Base-by-base conservation (phyloP, 1,140 invertebrate species). In the Cyclargus thomasi region DNA sequence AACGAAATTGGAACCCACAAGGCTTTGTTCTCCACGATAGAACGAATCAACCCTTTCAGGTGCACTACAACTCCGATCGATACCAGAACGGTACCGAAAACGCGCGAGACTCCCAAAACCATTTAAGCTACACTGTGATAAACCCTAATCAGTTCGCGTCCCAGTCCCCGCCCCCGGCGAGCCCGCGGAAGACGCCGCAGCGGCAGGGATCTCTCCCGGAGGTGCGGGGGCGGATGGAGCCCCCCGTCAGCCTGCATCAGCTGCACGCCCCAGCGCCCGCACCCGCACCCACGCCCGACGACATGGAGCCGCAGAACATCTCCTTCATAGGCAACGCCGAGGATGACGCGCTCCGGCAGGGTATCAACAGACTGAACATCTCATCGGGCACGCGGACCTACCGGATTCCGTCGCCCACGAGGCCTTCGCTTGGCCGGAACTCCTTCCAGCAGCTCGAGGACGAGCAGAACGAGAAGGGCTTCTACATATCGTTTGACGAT, bases 401-500 rank as follows among this genome's bases (percentile, higher is more conserved):
- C 82, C 93, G 96, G 83, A 96, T 97, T 88, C 95, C 95, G 18
- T 97, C 95, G 36, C 94, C 96, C 70, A 95, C 95, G 47, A 91
- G 95, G 75, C 94, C 94, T n/a, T 92, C 93, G 66, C 92, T 95
- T 70, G 92, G 93, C 57, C 90, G 94, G 65, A 94, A 94, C 83
- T 95, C 95, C 39, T 95, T 96, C 91, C 94, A 95, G 83, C 93
- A 93, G 17, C 57, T 79, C 16, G 88, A 90, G 11, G 87, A 92
- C 57, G 70, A 72, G 5, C 47, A 86, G n/a, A 93, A 92, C 72
- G 95, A 97, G 84, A 96, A 97, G 90, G 97, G 97, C n/a, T 99
- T 99, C 90, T 98, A 98, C 84, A 97, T 98, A 80, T 96, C 96
- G 21, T 97, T 98, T 83, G 97, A 97, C 80, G 94, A 96, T 80